Evolutionary conservation across 2,888 invertebrate species (phyloP), one percentile per base, ranked within the genome.

Genomic region (Dynastes tityus): DNA sequence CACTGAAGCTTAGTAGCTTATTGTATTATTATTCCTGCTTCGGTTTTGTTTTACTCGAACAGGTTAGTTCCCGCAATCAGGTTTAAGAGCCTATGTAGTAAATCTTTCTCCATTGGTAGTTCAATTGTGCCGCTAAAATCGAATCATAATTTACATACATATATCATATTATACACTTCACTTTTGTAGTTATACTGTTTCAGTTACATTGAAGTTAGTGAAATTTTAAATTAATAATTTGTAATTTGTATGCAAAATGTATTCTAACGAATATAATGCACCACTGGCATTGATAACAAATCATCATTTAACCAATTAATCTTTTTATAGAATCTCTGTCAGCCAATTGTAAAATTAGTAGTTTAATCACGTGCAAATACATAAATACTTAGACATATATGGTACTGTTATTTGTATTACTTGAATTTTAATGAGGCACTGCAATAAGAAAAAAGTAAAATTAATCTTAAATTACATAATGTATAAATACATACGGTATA

Each of bases 391-490:
- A 27, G 3, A 22, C 61, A 61, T 27, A 61, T 45, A 74, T 49
- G 61, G 73, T 74, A 74, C 73, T 74, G 73, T 74, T 74, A 74
- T 49, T 61, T 51, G 4, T 27, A 16, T 11, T 16, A 45, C 4
- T 63, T 61, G 73, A 74, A 74, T 74, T 40, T 74, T 61, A 74
- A 74, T 63, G n/a, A 27, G n/a, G n/a, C 9, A 37, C 45, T 16
- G 58, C 68, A 68, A 58, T 55, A 65, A 11, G 16, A 16, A 16
- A n/a, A 65, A 65, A 37, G 65, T 11, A 65, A 37, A n/a, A 65
- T 3, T n/a, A 45, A 45, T 45, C 9, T 45, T 1, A 11, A 45
- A 45, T 45, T 45, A 8, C 32, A 5, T 37, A 8, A 45, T 45
- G 45, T 45, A 37, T 37, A 37, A 37, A 8, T 45, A 11, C 11